A percentile compares a stretch with the other conserved stretches of the same genome.
Evolutionary conservation across 2,113 vertebrate species (phyloP).

Genomic region (Plestiodon gilberti): DNA sequence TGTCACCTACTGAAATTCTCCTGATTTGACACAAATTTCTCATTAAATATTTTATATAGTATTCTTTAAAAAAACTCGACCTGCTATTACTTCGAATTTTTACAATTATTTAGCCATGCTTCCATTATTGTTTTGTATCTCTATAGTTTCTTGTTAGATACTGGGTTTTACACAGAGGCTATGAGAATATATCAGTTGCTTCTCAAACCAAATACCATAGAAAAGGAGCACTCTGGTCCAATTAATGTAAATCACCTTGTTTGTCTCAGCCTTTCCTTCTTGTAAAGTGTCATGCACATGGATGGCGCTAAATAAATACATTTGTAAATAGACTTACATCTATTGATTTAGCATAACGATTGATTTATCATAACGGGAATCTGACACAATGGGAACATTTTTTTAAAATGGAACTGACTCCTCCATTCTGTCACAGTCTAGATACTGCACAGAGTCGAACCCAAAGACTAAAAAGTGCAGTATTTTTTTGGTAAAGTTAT

Average conservation of each 20-base stretch:
- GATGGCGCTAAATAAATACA: no score
- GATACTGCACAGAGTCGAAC: not conserved
- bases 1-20: slow-evolving; percentile 5
- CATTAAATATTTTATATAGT: not conserved
- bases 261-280: not conserved
- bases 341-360: not conserved
- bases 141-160: not conserved
- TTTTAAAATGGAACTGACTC: not conserved
- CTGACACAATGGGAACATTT: not conserved
- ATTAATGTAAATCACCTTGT: not conserved
- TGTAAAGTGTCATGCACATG: no score
- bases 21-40: not conserved
- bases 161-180: not conserved
- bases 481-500: not conserved
- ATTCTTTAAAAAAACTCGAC: not conserved
- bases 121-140: not conserved
- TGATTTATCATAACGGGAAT: not conserved
- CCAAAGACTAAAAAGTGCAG: not conserved
- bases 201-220: not conserved
- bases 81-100: not conserved
- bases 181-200: rapidly evolving
- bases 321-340: not conserved
- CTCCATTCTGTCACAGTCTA: not conserved
- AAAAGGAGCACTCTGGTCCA: rapidly evolving
- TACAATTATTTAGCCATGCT: not conserved